Percentiles rank a stretch among this genome's conserved stretches.
Evolutionary conservation across 1,140 invertebrate genomes (phyloP).

Genomic region (Macrosteles quadrilineatus): DNA sequence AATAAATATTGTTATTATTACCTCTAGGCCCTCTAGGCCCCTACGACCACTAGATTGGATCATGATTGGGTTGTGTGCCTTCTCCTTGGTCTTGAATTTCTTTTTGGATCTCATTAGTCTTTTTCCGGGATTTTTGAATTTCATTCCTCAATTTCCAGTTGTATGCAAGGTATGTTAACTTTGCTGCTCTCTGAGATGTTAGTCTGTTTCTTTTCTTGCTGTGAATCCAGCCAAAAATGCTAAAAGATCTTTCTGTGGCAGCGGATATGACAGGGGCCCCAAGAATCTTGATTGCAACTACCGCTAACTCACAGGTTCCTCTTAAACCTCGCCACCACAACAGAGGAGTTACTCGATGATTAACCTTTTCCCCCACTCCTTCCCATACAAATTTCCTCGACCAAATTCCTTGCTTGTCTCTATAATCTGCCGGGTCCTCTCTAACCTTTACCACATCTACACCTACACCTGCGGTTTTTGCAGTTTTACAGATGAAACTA

Average conservation of each 20-base stretch:
- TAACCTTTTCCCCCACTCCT: slow-evolving; percentile 6
- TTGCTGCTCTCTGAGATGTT: slow-evolving; percentile 13
- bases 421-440: slow-evolving; percentile 22
- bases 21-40: not conserved
- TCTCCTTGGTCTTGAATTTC: slow-evolving; percentile 3
- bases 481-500: slow-evolving; percentile 21
- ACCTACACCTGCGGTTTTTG: not conserved
- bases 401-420: slow-evolving; percentile 24
- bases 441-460: not conserved
- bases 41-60: no score
- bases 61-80: not conserved
- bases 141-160: slow-evolving; percentile 21
- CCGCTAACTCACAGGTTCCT: slow-evolving; percentile 25
- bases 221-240: slow-evolving; percentile 27
- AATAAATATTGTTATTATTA: slow-evolving; percentile 1
- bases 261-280: slow-evolving; percentile 16
- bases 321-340: slow-evolving; percentile 22
- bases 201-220: slow-evolving; percentile 24
- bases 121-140: not conserved
- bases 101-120: not conserved
- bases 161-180: slow-evolving; percentile 8
- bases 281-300: slow-evolving; percentile 10
- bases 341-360: not conserved
- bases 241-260: slow-evolving; percentile 18
- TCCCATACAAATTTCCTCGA: slow-evolving; percentile 18